Evolutionary conservation across 2,797 vertebrate genomes (phyloP), one percentile per base, ranked within the genome.

Genomic region (Falco cherrug): DNA sequence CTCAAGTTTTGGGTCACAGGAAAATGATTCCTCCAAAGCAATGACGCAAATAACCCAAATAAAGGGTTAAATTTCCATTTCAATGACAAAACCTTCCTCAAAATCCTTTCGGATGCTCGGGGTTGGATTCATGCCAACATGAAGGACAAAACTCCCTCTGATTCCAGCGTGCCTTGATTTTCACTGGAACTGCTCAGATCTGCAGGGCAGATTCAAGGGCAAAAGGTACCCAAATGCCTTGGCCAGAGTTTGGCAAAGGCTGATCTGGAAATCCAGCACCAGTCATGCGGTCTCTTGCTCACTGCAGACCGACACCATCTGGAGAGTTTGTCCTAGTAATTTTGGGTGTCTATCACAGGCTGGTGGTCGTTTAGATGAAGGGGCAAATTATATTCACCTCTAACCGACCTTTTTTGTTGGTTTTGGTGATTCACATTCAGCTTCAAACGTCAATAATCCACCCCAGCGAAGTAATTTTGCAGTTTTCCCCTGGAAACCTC

Each of bases 91-190:
- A 37, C 3, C 21, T 63, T 35, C 47, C 45, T 67, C 57, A 18
- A 25, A 35, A 76, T 51, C 21, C 14, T 69, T 68, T 41, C 21
- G 83, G 54, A 24, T n/a, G 7, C 0, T 0, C 13, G 48, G 6
- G 28, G 35, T 33, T 9, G 3, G 5, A 45, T 18, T 37, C 4
- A 4, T 29, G 67, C 39, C 50, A 17, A 9, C 0, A 1, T 17
- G 48, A 48, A 64, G 63, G 19, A 33, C 7, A 54, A 19, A 59
- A 29, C 7, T 21, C 21, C 33, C 19, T 65, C 4, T 0, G 10
- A 13, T 22, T 35, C 37, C 28, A 13, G 1, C 0, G 0, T 12
- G 16, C 25, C 33, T 25, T 0, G 0, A 2, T 61, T 64, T 68
- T 17, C 35, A 19, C 43, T 0, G 0, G 8, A 75, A 39, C 10